Evolutionary conservation across 1,140 invertebrate genomes (phyloP).

Genomic region (Chrysomallon squamiferum): DNA sequence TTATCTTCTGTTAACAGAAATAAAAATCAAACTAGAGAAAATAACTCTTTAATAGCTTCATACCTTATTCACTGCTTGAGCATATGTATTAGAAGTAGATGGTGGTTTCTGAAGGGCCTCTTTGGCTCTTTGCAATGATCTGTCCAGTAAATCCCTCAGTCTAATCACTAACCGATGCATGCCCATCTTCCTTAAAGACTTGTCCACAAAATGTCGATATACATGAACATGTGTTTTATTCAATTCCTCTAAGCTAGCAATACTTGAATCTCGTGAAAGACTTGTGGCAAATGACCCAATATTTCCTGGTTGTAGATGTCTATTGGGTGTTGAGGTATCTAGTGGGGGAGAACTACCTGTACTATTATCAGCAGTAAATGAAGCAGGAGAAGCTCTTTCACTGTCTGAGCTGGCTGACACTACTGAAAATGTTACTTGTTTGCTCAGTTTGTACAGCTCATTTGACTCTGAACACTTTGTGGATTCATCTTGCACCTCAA

Average conservation of each 20-base stretch:
- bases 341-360: slow-evolving; percentile 11
- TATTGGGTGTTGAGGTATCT: slow-evolving; percentile 14
- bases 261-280: slow-evolving; percentile 63
- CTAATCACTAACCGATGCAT: slow-evolving; percentile 72
- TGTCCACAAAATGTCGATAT: slow-evolving; percentile 80
- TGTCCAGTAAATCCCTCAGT: slow-evolving; percentile 59
- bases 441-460: not conserved
- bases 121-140: slow-evolving; percentile 59
- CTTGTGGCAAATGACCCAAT: slow-evolving; percentile 57
- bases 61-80: too few species aligned
- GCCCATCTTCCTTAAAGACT: slow-evolving; percentile 84
- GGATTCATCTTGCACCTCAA: not conserved
- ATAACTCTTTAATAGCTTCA: too few species aligned
- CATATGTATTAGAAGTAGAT: too few species aligned
- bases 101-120: slow-evolving; percentile 57
- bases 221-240: slow-evolving; percentile 15
- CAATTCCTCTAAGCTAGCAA: slow-evolving; percentile 55
- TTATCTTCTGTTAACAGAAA: too few species aligned
- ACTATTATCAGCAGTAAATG: slow-evolving; percentile 6
- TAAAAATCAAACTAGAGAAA: too few species aligned
- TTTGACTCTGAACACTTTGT: not conserved
- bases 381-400: slow-evolving; percentile 6
- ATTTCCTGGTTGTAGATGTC: slow-evolving; percentile 4
- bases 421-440: not conserved
- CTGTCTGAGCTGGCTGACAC: not conserved